Conservation (phyloP, 2,113 vertebrate species). For the Pomatorhinus ruficollis region DNA sequence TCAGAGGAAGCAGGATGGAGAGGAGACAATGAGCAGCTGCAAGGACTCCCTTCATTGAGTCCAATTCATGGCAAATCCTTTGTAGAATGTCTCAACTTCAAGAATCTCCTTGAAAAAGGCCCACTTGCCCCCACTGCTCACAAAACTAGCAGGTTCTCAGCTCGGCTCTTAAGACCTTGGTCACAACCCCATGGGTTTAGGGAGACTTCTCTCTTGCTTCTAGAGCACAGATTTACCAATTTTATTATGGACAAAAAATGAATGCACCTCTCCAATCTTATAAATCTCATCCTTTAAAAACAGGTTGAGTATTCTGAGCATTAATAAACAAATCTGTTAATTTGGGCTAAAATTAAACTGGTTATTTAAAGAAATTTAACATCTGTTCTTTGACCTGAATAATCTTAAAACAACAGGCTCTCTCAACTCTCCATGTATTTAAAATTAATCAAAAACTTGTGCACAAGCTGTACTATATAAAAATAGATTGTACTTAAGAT, state of each 20-base stretch:
- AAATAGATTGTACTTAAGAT: constrained; percentile 8
- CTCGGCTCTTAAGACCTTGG: not conserved
- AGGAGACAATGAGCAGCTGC: not conserved
- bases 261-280: not conserved
- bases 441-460: constrained; percentile 30
- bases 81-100: not conserved
- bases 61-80: not conserved
- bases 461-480: not conserved
- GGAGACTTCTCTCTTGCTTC: not conserved
- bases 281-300: not conserved
- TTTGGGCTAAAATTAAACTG: constrained; percentile 38
- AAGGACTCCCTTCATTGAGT: not conserved
- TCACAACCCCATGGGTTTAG: not conserved
- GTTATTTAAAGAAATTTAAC: constrained; percentile 25
- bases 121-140: not conserved
- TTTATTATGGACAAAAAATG: not conserved
- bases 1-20: not conserved
- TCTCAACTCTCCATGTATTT: not conserved
- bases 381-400: constrained; percentile 45
- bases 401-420: constrained; percentile 18
- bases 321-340: constrained; percentile 27
- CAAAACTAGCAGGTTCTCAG: not conserved
- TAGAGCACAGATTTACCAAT: not conserved
- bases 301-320: not conserved
- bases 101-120: not conserved